Evolutionary conservation across 2,797 vertebrate species (phyloP).

Genomic region (Oceanodroma leucorhoa): DNA sequence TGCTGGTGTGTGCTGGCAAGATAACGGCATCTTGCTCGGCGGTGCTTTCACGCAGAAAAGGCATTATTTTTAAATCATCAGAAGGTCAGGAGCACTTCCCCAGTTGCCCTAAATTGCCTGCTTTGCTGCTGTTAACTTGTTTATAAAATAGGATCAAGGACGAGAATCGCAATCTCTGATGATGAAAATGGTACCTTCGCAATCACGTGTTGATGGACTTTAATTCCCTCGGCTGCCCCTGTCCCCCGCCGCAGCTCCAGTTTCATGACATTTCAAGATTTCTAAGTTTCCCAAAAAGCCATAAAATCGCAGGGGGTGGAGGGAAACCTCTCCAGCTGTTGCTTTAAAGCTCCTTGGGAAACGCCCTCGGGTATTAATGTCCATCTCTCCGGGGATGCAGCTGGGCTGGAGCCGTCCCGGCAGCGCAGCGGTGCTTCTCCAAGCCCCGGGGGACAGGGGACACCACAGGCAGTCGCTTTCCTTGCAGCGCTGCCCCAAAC

Average conservation of each 20-base stretch:
- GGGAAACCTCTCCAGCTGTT: background rate
- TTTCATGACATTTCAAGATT: background rate
- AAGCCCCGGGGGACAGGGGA: background rate
- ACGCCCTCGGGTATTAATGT: fast-evolving
- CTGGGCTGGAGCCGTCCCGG: background rate
- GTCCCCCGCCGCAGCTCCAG: constrained; percentile 42
- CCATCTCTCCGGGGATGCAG: fast-evolving
- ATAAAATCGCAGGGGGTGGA: fast-evolving
- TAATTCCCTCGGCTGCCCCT: background rate
- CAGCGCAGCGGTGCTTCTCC: too few relatives aligned
- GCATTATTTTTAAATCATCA: background rate
- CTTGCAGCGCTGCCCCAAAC: background rate
- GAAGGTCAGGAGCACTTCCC: background rate
- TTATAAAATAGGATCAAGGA: background rate
- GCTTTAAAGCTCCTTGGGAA: background rate
- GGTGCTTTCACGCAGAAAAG: background rate
- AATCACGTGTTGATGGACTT: background rate
- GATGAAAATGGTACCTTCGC: background rate
- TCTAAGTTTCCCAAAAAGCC: background rate
- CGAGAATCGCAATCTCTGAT: background rate
- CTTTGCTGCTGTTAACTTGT: background rate
- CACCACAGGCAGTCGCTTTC: fast-evolving
- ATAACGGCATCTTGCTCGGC: background rate
- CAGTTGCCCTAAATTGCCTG: background rate
- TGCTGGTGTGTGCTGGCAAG: fast-evolving